Conservation (phyloP, 2,888 invertebrate genomes). For the Venustoraphidia nigricollis region DNA sequence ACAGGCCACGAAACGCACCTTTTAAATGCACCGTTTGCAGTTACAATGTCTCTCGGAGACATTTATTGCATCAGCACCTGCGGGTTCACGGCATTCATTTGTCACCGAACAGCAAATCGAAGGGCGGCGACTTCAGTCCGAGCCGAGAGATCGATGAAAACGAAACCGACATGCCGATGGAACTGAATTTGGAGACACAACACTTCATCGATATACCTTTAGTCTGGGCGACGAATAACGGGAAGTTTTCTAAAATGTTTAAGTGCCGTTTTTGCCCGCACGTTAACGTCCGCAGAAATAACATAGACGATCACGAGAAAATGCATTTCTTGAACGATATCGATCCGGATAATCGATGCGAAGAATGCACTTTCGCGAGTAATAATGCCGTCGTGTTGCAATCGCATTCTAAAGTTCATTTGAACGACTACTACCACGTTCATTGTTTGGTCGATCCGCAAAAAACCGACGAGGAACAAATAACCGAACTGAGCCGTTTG, state of each 20-base stretch:
- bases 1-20: constrained; percentile 54
- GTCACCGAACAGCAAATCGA: constrained; percentile 31
- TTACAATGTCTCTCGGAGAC: constrained; percentile 67
- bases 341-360: constrained; percentile 48
- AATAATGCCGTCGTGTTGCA: constrained; percentile 54
- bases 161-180: constrained; percentile 17
- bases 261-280: constrained; percentile 76
- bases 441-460: constrained; percentile 52
- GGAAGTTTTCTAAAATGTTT: constrained; percentile 64
- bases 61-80: constrained; percentile 70
- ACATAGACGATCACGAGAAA: constrained; percentile 70
- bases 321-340: constrained; percentile 42
- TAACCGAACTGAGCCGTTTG: constrained; percentile 28
- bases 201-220: constrained; percentile 46
- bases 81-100: constrained; percentile 52
- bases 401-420: constrained; percentile 61
- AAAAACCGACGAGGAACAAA: constrained; percentile 50
- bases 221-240: constrained; percentile 61
- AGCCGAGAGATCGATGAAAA: constrained; percentile 20
- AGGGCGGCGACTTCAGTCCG: constrained; percentile 19
- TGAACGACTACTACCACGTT: constrained; percentile 51
- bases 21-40: constrained; percentile 70
- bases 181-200: constrained; percentile 26
- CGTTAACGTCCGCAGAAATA: constrained; percentile 63
- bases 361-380: constrained; percentile 66